These are phyloP conservation scores for Brassicogethes aeneus DNA, from an alignment of 2,888 invertebrate genomes.

Conservation along the genomic window DNA sequence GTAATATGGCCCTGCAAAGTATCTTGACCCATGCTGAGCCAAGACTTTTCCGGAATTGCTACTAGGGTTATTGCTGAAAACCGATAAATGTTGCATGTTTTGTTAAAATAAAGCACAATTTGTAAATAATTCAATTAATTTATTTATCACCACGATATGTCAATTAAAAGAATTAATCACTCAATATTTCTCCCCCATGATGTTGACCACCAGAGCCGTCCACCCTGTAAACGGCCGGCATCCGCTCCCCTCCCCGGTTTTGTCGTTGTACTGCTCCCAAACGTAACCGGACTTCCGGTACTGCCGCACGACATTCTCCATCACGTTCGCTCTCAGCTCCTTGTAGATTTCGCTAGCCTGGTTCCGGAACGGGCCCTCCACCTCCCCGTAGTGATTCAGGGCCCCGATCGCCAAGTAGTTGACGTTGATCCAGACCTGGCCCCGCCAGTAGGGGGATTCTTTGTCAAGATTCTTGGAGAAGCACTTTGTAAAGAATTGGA, in stretches of 20 bases:
- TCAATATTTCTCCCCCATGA: conserved; percentile 92
- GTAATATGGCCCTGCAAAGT: too few relatives aligned
- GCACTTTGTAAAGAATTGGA: too few relatives aligned
- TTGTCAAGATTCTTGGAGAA: conserved; percentile 96
- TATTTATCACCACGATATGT: too few relatives aligned
- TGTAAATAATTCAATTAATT: too few relatives aligned
- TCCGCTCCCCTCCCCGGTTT: conserved; percentile 79
- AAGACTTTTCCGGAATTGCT: too few relatives aligned
- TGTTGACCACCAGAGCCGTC: conserved; percentile 81
- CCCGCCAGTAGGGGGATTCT: conserved; percentile 98
- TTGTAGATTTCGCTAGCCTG: conserved; percentile 54
- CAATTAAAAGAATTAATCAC: too few relatives aligned
- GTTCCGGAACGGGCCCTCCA: conserved; percentile 59
- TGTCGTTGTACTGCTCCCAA: conserved; percentile 96
- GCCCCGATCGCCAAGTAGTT: conserved; percentile 87
- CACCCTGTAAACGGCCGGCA: conserved; percentile 94
- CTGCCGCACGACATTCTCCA: conserved; percentile 74
- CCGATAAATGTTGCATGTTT: too few relatives aligned
- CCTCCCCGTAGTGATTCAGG: conserved; percentile 67
- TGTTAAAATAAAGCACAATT: too few relatives aligned
- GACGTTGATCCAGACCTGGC: conserved; percentile 94
- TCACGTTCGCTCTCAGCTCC: conserved; percentile 68
- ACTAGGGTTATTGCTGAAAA: too few relatives aligned
- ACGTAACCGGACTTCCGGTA: conserved; percentile 85
- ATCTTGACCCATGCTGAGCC: too few relatives aligned